phyloP scores from a whole-genome alignment of 2,888 invertebrate species.

The Apamea anceps region DNA sequence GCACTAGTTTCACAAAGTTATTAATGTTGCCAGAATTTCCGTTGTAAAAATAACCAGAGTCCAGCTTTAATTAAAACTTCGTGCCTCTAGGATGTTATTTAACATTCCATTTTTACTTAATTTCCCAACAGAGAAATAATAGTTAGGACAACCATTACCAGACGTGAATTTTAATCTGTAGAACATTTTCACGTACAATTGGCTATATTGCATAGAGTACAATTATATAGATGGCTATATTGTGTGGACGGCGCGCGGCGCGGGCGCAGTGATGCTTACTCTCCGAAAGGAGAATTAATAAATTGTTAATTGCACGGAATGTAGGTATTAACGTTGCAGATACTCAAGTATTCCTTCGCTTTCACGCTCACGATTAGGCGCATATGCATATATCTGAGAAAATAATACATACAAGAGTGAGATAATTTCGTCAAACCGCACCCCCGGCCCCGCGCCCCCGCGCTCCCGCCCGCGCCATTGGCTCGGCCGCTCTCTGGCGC shows the following conservation, averaged over 20 bases:
- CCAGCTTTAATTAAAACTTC: slow-evolving; percentile 62
- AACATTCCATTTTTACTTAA: slow-evolving; percentile 50
- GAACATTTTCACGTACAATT: slow-evolving; percentile 32
- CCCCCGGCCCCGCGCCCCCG: not conserved
- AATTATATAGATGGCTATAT: too few species aligned
- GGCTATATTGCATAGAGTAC: slow-evolving; percentile 26
- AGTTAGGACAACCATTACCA: slow-evolving; percentile 42
- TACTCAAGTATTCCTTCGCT: not conserved
- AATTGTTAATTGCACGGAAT: not conserved
- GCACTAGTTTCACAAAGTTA: slow-evolving; percentile 32
- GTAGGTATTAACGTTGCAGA: not conserved
- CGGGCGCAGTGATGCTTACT: too few species aligned
- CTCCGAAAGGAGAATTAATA: not conserved
- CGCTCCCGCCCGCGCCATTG: not conserved
- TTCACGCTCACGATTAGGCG: not conserved
- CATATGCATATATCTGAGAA: not conserved
- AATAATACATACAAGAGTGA: not conserved
- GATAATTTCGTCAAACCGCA: not conserved
- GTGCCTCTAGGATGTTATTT: slow-evolving; percentile 43
- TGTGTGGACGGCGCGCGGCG: not conserved
- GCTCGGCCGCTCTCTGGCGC: not conserved
- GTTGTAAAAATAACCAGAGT: slow-evolving; percentile 42
- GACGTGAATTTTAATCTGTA: slow-evolving; percentile 41
- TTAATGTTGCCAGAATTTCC: slow-evolving; percentile 51
- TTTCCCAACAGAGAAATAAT: slow-evolving; percentile 58